Evolutionary conservation across 2,113 vertebrate genomes (phyloP), one percentile per base, ranked within the genome.

Genomic region (Polypterus bichir): DNA sequence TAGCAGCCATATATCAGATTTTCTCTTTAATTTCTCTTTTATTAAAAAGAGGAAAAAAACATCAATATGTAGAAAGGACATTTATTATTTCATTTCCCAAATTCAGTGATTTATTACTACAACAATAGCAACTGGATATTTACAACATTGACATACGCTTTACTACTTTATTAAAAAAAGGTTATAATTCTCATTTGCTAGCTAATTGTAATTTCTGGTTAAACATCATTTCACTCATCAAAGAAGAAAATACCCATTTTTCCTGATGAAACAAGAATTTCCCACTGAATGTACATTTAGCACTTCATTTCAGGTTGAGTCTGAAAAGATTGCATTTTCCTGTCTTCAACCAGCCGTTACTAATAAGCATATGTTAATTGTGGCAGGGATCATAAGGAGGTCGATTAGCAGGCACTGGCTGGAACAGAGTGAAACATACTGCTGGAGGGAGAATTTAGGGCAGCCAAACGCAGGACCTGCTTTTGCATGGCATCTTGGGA

Each of bases 351-450:
- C 89, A 92, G 83, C 87, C 89, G 84, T 89, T 87, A 88, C 92
- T 92, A 92, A 91, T 89, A 92, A 94, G 89, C 92, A 90, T 90
- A 92, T 91, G 91, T 92, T 94, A 94, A 95, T 95, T 91, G 88
- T 86, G 86, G 81, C 82, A 85, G 78, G 92, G 92, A 95, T 97
- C 92, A 92, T 88, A 93, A 87, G 84, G 88, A 83, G 91, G 92
- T 93, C 91, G 89, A 83, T 86, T 90, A 89, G 85, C 81, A 86
- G 80, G 88, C 87, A 87, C 89, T 88, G 88, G 86, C 86, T 86
- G 82, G 82, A 88, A 86, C 85, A 72, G 82, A 86, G 84, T 79
- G 82, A 83, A 84, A 89, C 86, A 85, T 88, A 88, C 81, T 77
- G 86, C 91, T 92, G 84, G 85, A 91, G 89, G 92, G 88, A 84